These are phyloP conservation scores for Carduelis carduelis DNA, from an alignment of 2,797 vertebrate species.

Conservation along the genomic window DNA sequence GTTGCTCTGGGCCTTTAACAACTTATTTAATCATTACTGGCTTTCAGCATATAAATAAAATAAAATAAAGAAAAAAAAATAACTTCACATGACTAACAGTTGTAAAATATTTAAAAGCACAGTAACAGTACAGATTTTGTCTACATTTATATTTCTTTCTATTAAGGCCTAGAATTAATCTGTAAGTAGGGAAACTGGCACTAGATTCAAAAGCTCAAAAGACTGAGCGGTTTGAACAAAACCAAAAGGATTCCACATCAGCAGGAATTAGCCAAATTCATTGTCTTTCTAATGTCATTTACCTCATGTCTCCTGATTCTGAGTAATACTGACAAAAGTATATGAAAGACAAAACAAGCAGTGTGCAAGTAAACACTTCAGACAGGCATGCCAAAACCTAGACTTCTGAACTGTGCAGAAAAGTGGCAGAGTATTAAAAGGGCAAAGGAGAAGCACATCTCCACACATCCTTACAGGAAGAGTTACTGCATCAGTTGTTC, in stretches of 20 bases:
- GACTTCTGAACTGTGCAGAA: not conserved
- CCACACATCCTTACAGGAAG: not conserved
- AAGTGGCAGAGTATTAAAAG: not conserved
- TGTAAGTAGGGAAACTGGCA: not conserved
- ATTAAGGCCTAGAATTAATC: not conserved
- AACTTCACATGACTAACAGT: not conserved
- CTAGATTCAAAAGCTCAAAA: not conserved
- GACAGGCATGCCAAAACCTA: not conserved
- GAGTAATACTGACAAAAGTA: not conserved
- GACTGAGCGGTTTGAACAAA: not conserved
- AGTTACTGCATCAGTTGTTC: not conserved
- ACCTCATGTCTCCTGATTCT: not conserved
- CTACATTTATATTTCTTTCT: not conserved
- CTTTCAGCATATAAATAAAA: constrained; percentile 2
- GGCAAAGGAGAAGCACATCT: not conserved
- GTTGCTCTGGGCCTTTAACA: not conserved
- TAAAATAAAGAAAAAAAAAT: not conserved
- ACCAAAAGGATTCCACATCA: not conserved
- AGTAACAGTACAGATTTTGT: not conserved
- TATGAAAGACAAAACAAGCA: not conserved
- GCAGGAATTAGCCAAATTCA: not conserved
- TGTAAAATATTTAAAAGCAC: not conserved
- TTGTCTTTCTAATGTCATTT: not conserved
- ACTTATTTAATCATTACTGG: not conserved
- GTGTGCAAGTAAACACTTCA: not conserved